Evolutionary conservation across 2,888 invertebrate species (phyloP).

Genomic region (Erpobdella octoculata): DNA sequence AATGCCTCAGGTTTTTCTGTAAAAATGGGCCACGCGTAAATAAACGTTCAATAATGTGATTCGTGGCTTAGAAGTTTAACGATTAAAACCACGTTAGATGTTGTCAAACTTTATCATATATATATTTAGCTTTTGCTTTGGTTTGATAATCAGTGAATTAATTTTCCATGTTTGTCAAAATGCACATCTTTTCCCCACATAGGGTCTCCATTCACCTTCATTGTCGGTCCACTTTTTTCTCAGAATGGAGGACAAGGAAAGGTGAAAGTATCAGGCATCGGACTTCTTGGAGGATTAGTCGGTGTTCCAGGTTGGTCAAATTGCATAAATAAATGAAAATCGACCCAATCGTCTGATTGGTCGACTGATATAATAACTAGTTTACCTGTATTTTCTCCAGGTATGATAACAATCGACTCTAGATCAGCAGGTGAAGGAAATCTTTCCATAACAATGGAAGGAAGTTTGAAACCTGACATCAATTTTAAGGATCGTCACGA

Average conservation of each 20-base stretch:
- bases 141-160: neutral
- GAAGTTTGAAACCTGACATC: slow-evolving; percentile 81
- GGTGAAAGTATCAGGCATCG: slow-evolving; percentile 89
- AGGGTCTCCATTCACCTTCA: slow-evolving; percentile 95
- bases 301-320: slow-evolving; percentile 67
- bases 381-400: slow-evolving; percentile 39
- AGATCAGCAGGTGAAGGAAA: slow-evolving; percentile 92
- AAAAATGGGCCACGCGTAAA: too few relatives aligned
- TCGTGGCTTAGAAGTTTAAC: too few relatives aligned
- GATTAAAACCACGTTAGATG: too few relatives aligned
- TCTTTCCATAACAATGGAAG: slow-evolving; percentile 85
- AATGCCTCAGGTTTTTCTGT: too few relatives aligned
- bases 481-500: slow-evolving; percentile 23
- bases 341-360: neutral
- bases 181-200: neutral
- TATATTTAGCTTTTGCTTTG: neutral
- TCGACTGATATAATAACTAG: neutral
- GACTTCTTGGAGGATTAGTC: slow-evolving; percentile 81
- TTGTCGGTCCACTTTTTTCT: slow-evolving; percentile 78
- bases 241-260: slow-evolving; percentile 52
- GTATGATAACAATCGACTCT: slow-evolving; percentile 79
- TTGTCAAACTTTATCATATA: neutral
- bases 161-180: neutral
- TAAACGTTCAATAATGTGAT: too few relatives aligned
- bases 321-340: neutral